Conservation (phyloP, 2,113 vertebrate species). For the Lagopus leucura region DNA sequence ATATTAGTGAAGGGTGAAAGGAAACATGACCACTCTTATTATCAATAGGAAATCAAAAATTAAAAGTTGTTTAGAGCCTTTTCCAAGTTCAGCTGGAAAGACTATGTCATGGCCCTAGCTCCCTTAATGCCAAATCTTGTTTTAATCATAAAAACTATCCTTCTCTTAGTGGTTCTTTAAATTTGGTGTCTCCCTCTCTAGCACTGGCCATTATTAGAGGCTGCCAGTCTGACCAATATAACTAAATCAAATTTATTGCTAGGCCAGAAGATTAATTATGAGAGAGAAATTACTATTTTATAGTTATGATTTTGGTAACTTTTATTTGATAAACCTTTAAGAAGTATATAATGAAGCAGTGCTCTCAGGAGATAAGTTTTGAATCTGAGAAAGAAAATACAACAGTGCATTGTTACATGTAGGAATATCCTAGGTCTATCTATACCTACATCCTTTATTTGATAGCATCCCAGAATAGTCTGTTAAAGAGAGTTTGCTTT, state of each 20-base stretch:
- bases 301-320: background rate
- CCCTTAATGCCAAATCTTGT: background rate
- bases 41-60: background rate
- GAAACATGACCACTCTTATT: background rate
- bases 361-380: background rate
- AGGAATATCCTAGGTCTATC: background rate
- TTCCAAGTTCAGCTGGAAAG: background rate
- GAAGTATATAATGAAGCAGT: background rate
- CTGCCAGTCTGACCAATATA: background rate
- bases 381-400: background rate
- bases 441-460: background rate
- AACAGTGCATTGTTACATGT: background rate
- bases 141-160: background rate
- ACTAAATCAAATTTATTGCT: background rate
- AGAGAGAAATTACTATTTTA: background rate
- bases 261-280: background rate
- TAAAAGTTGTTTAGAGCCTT: background rate
- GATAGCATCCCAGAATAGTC: background rate
- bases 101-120: background rate
- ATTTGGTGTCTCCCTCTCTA: no score
- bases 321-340: background rate
- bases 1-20: background rate
- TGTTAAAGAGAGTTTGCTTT: background rate
- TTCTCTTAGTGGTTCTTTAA: background rate
- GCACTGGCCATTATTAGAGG: no score